Base-by-base conservation (phyloP, 2,797 vertebrate genomes). In the Sebastes taczanowskii region DNA sequence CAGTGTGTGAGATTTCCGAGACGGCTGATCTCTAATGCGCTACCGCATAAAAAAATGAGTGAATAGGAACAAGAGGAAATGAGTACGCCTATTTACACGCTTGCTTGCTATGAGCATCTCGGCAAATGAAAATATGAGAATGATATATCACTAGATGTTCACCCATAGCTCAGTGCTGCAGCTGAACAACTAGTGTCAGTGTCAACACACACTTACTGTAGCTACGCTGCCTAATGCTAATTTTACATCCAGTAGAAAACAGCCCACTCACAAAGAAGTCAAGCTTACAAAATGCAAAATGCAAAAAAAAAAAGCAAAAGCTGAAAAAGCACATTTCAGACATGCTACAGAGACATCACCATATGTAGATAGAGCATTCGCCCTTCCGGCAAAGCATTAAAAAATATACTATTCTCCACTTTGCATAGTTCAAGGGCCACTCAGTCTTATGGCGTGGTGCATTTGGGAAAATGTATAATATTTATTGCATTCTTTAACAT, bases 21-120 rank as follows among this genome's bases (percentile, higher is more conserved):
- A 85, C 34, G 20, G 71, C 88, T 72, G 72, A 89, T 90, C 77
- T 89, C 84, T 90, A 88, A 92, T 89, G 78, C 87, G 80, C 83
- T 87, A 70, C 82, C 84, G 88, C 83, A 81, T 85, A 58, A 69
- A 62, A 72, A 90, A 90, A 92, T 90, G 91, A 93, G 77, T 60
- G 82, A 86, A 90, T 86, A 80, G 77, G 82, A 88, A 85, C 71
- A 63, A 78, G 84, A 81, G 86, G 82, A 88, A 88, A 90, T 74
- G 81, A 90, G 68, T 27, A 14, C 46, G 82, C 72, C 85, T 89
- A 70, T 88, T 86, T 91, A 89, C 81, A 91, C 81, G 89, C 79
- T 71, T 66, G 77, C 74, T 66, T 64, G 77, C 76, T 58, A 69
- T 18, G 74, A 80, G 58, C 71, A 71, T 86, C 71, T 80, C 68